Conservation (phyloP, 2,888 invertebrate species). For the Mesopsocus fuscifrons region DNA sequence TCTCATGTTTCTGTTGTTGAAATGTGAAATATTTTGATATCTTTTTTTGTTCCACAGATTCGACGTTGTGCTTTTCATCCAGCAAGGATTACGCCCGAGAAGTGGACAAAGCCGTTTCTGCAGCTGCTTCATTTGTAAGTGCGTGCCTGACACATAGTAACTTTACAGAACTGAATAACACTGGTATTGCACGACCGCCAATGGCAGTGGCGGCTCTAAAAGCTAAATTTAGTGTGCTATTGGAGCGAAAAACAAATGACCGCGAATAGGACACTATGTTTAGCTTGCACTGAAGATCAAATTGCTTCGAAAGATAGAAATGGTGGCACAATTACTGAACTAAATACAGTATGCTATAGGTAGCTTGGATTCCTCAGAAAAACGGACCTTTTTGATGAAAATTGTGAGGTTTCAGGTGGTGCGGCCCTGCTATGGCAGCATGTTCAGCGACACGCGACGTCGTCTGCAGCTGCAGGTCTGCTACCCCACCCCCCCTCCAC, state of each 20-base stretch:
- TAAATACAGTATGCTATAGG: too few species aligned
- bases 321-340: too few species aligned
- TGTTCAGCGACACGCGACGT: conserved; percentile 3
- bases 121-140: not conserved
- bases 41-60: not conserved
- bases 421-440: not conserved
- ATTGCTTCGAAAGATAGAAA: too few species aligned
- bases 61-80: not conserved
- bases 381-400: not conserved
- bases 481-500: too few species aligned
- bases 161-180: too few species aligned
- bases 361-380: too few species aligned
- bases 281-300: too few species aligned
- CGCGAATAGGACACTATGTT: too few species aligned
- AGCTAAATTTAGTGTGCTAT: too few species aligned
- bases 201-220: too few species aligned
- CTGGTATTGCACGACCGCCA: too few species aligned
- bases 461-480: not conserved
- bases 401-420: conserved; percentile 5
- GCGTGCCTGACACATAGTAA: not conserved
- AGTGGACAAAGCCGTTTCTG: not conserved
- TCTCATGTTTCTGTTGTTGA: not conserved
- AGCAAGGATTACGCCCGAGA: not conserved
- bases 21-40: not conserved
- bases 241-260: too few species aligned